A percentile compares a stretch with the other conserved stretches of the same genome.
These are phyloP conservation scores for Gisinianus flammeolus DNA, from an alignment of 2,888 invertebrate species.

Conservation along the genomic window DNA sequence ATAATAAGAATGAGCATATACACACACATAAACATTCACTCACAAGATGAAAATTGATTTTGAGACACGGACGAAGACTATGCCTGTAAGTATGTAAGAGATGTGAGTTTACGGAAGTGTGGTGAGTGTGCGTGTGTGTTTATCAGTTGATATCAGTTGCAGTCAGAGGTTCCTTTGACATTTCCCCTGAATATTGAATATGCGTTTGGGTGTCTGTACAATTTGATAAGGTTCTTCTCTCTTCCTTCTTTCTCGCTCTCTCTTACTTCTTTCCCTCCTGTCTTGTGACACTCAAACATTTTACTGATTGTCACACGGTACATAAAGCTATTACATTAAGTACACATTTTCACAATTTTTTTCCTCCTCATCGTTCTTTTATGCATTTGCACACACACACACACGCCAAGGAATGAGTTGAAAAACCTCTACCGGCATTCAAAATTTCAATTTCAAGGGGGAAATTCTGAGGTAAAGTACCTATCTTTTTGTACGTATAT, in stretches of 20 bases:
- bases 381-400: no score
- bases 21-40: background rate
- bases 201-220: conserved; percentile 45
- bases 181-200: conserved; percentile 55
- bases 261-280: conserved; percentile 6
- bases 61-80: background rate
- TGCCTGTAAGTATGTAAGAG: background rate
- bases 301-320: background rate
- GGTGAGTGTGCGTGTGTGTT: background rate
- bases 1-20: background rate
- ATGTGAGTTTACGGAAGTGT: background rate
- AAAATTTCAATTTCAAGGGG: no score
- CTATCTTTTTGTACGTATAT: background rate
- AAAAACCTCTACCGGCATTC: no score
- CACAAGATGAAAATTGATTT: background rate
- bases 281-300: background rate
- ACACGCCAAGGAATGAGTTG: no score
- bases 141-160: conserved; percentile 26
- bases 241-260: background rate
- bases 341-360: conserved; percentile 6
- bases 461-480: no score
- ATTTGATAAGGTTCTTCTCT: conserved; percentile 48
- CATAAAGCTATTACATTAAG: conserved; percentile 10
- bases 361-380: background rate
- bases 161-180: conserved; percentile 45